A percentile compares a stretch with the other conserved stretches of the same genome.
Conservation (phyloP, 2,888 invertebrate species). For the Encarsia formosa region DNA sequence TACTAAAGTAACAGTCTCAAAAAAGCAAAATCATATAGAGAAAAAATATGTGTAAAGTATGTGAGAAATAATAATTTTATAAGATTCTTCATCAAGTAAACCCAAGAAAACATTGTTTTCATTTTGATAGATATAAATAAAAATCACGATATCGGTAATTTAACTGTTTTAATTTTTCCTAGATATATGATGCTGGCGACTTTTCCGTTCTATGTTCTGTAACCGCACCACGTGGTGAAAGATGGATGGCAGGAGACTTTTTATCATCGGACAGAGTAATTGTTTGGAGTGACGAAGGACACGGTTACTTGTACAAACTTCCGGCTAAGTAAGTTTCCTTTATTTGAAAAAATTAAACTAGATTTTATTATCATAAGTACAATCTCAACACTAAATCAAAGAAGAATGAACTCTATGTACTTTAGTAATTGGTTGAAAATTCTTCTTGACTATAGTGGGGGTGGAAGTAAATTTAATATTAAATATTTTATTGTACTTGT, state of each 20-base stretch:
- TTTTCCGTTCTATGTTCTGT: slow-evolving; percentile 93
- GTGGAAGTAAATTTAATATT: slow-evolving; percentile 15
- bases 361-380: neutral
- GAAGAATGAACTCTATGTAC: slow-evolving; percentile 11
- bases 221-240: slow-evolving; percentile 80
- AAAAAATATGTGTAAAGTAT: too few species aligned
- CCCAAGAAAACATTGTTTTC: too few species aligned
- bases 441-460: neutral
- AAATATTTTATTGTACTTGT: slow-evolving; percentile 6
- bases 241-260: slow-evolving; percentile 96
- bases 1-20: too few species aligned
- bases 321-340: slow-evolving; percentile 85
- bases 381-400: neutral
- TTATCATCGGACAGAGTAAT: slow-evolving; percentile 86
- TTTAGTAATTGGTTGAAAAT: neutral
- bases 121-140: too few species aligned
- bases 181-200: slow-evolving; percentile 82
- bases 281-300: slow-evolving; percentile 94
- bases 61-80: too few species aligned
- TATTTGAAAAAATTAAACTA: neutral
- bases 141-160: too few species aligned
- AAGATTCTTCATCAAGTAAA: too few species aligned
- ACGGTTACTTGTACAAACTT: slow-evolving; percentile 90
- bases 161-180: slow-evolving; percentile 32
- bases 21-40: too few species aligned